Base-by-base conservation (phyloP, 2,113 vertebrate genomes). In the Puntigrus tetrazona region DNA sequence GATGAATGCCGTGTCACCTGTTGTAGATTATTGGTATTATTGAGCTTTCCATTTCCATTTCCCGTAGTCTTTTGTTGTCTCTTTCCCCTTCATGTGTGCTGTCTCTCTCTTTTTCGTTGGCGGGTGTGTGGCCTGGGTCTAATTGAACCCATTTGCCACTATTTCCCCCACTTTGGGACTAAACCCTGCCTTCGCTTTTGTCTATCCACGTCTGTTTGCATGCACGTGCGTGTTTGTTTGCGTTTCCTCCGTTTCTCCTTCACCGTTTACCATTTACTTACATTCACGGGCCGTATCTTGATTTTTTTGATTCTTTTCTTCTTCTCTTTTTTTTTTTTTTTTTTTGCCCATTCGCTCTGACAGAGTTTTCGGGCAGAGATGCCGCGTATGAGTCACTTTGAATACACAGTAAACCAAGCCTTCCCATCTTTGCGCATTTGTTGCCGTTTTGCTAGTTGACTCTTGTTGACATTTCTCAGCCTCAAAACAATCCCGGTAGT, bases 111-210 rank as follows among this genome's bases (percentile, higher is more conserved):
- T 34, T 55, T 63, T 90, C 84, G 11, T 78, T 85, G 72, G 83
- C 55, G 81, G 82, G 81, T 88, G 86, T 89, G 87, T 88, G 88
- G 87, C 88, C 79, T 84, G 75, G 91, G 90, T 81, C 90, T 95
- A 94, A 95, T 94, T 95, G 92, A 94, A 94, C 93, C 93, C 94
- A 95, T 94, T 95, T 94, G 92, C 92, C 84, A 92, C 91, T 92
- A 91, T 90, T 88, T 92, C 92, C 93, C 93, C n/a, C n/a, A n/a
- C n/a, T 91, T 89, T 94, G 93, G 93, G 93, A 93, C 90, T 90
- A 88, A 93, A 90, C 90, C 87, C 87, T 84, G 92, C 89, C 92
- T 92, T 92, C 85, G 55, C 90, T 65, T 81, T 52, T 90, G 91
- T 92, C 91, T 86, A 86, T 84, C 87, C 90, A 11, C 78, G 87